Conservation (phyloP, 2,113 vertebrate species). For the Psittacara wagleri region DNA sequence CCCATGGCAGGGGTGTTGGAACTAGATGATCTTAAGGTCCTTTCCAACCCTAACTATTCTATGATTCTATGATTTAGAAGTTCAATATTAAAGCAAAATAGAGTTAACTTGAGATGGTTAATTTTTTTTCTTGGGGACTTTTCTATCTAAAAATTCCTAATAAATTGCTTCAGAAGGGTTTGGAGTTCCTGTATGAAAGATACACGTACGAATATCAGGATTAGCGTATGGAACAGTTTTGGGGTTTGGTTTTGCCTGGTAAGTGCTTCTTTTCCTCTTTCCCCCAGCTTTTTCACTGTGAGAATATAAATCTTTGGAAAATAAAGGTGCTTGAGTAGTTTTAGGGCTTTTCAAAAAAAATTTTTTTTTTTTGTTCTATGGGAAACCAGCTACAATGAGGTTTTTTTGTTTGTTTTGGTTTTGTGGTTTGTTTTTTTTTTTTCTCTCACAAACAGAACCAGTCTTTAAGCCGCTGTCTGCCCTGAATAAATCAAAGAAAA, state of each 20-base stretch:
- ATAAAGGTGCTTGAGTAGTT: not conserved
- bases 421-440: not conserved
- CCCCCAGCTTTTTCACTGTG: not conserved
- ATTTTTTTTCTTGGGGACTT: not conserved
- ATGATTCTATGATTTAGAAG: not conserved
- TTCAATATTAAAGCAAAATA: not conserved
- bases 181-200: not conserved
- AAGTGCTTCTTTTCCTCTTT: not conserved
- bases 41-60: too few species aligned
- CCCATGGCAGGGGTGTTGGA: too few species aligned
- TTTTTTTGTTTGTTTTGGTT: not conserved
- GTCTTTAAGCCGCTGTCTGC: slow-evolving; percentile 36
- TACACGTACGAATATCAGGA: not conserved
- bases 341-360: not conserved
- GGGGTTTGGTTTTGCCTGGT: not conserved
- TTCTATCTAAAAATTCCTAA: not conserved
- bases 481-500: slow-evolving; percentile 54
- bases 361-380: not conserved
- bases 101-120: not conserved
- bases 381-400: slow-evolving; percentile 11
- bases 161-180: not conserved
- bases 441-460: not conserved
- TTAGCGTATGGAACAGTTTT: not conserved
- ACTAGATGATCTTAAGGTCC: too few species aligned
- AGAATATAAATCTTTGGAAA: not conserved